Conservation (phyloP, 2,113 vertebrate species). For the Naja naja region DNA sequence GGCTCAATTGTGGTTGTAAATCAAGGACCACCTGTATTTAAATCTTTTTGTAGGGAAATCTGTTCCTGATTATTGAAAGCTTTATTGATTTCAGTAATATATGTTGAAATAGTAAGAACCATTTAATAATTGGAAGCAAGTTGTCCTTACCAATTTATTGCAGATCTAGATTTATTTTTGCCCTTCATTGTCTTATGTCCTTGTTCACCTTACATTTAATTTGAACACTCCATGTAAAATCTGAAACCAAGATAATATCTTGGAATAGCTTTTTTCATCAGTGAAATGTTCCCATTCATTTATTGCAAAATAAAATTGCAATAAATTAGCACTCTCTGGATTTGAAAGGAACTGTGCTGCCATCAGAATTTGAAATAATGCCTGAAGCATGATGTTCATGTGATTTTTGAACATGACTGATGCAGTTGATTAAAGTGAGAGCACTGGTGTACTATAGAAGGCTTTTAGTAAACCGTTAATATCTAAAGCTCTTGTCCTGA, state of each 20-base stretch:
- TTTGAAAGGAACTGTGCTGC: background rate
- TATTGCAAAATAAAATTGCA: background rate
- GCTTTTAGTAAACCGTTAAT: background rate
- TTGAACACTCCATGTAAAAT: background rate
- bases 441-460: background rate
- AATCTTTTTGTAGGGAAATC: background rate
- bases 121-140: background rate
- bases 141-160: background rate
- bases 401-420: background rate
- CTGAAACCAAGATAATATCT: background rate
- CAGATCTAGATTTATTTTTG: background rate
- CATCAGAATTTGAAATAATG: background rate
- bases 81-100: background rate
- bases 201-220: background rate
- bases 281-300: background rate
- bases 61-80: background rate
- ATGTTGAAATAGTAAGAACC: background rate
- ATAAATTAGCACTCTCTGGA: background rate
- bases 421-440: background rate
- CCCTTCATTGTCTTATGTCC: background rate
- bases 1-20: background rate
- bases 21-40: background rate
- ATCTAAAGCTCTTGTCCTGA: background rate
- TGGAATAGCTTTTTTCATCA: background rate
- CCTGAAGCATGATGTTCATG: background rate